Evolutionary conservation across 2,797 vertebrate genomes (phyloP), one percentile per base, ranked within the genome.

Genomic region (Bovichtus variegatus): DNA sequence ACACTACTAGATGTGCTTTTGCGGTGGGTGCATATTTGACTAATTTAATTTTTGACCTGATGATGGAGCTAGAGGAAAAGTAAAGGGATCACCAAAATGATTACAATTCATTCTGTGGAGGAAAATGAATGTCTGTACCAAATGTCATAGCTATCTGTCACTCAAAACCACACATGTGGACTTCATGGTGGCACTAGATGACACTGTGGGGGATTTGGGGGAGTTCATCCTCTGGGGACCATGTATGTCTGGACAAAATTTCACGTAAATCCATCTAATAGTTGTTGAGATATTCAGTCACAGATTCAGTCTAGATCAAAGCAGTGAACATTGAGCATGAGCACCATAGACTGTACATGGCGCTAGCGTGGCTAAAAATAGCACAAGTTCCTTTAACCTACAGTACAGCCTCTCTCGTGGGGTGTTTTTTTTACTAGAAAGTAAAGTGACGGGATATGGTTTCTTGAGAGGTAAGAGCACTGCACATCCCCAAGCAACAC

Each of bases 401-500:
- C 16, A 43, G 27, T 21, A 23, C 16, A 43, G 27, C 15, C 18
- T 36, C 11, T 47, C 3, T n/a, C n/a, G n/a, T n/a, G n/a, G n/a
- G n/a, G n/a, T n/a, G n/a, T n/a, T 53, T 68, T 68, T 41, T 9
- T 11, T n/a, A n/a, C 11, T 3, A 1, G 2, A 61, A 54, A 27
- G 5, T 27, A 19, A 80, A 58, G 15, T 34, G 11, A 66, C 71
- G 44, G 58, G 40, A 73, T 59, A 18, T 73, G 6, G 60, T 70
- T 61, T 66, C 36, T 36, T 75, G 5, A 49, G 63, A 43, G 3
- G 41, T 21, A 41, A 47, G 4, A 62, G 21, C 31, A 8, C 15
- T 27, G 9, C 13, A 66, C 9, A 60, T 23, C 53, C 61, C 16
- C 27, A 43, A 53, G 16, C 36, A 76, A 34, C 23, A 66, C 12